These are phyloP conservation scores for Sarcophaga caerulescens DNA, from an alignment of 2,888 invertebrate genomes.

Conservation along the genomic window DNA sequence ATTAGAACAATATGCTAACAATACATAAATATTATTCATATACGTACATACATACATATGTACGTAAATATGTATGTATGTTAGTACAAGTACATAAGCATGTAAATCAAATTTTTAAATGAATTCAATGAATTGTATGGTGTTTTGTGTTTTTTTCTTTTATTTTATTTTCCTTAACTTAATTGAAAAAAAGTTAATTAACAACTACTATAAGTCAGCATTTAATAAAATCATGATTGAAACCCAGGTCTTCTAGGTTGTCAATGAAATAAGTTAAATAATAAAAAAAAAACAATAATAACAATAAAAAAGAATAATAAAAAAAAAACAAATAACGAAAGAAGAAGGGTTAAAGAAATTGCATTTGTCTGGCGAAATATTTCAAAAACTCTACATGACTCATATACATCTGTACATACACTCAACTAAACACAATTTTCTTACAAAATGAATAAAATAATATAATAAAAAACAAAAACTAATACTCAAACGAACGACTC, in stretches of 20 bases:
- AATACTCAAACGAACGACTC: constrained; percentile 12
- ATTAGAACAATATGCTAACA: constrained; percentile 35
- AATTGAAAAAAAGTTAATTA: constrained; percentile 60
- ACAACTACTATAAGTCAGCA: constrained; percentile 37
- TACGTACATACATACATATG: not conserved
- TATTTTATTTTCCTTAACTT: constrained; percentile 29
- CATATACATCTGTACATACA: constrained; percentile 34
- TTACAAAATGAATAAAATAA: constrained; percentile 45
- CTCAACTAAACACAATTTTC: constrained; percentile 49
- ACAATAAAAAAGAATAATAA: not conserved
- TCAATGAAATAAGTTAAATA: constrained; percentile 34
- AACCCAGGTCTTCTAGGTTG: constrained; percentile 25
- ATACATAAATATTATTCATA: constrained; percentile 34
- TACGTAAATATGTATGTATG: too few relatives aligned
- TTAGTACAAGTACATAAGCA: not conserved
- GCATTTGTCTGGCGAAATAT: constrained; percentile 51
- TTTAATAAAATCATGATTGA: constrained; percentile 22
- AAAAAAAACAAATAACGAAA: constrained; percentile 29
- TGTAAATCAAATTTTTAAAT: constrained; percentile 14
- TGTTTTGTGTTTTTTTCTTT: constrained; percentile 13
- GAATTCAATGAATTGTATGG: constrained; percentile 47
- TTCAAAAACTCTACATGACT: constrained; percentile 44
- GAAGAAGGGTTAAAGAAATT: constrained; percentile 33
- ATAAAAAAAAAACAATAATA: not conserved
- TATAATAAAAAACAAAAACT: constrained; percentile 35